Evolutionary conservation across 2,797 vertebrate species (phyloP).

Genomic region (Fistularia tabacaria): DNA sequence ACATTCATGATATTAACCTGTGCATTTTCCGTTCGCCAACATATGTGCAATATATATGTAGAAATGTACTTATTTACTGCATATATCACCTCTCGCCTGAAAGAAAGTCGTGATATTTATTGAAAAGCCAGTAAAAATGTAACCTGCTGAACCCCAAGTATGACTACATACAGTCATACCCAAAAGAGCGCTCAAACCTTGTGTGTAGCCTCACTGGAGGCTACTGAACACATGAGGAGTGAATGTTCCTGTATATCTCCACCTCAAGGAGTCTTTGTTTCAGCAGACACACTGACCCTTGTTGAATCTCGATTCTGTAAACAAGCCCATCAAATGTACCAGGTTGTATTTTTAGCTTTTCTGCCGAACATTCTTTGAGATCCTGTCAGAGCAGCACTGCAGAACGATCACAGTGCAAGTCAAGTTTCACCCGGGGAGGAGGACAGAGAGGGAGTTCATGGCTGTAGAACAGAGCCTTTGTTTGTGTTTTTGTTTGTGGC

Average conservation of each 20-base stretch:
- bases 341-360: constrained; percentile 63
- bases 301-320: constrained; percentile 36
- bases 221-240: constrained; percentile 8
- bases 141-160: too few species aligned
- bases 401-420: constrained; percentile 50
- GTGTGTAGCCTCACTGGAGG: neutral
- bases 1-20: too few species aligned
- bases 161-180: too few species aligned
- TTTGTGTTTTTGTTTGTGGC: constrained; percentile 41
- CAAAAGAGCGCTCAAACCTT: too few species aligned
- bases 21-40: too few species aligned
- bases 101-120: too few species aligned
- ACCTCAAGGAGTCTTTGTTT: constrained; percentile 2
- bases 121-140: too few species aligned
- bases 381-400: constrained; percentile 50
- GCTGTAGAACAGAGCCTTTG: constrained; percentile 34
- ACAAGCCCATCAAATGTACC: constrained; percentile 52
- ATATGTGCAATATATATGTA: too few species aligned
- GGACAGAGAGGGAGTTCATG: constrained; percentile 11
- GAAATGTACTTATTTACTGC: too few species aligned
- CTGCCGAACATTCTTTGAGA: constrained; percentile 45
- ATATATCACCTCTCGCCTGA: too few species aligned
- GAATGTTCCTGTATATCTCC: neutral
- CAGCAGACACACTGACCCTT: constrained; percentile 33
- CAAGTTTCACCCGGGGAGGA: constrained; percentile 27